Evolutionary conservation across 2,888 invertebrate genomes (phyloP), one percentile per base, ranked within the genome.

Genomic region (Hecatera dysodea): DNA sequence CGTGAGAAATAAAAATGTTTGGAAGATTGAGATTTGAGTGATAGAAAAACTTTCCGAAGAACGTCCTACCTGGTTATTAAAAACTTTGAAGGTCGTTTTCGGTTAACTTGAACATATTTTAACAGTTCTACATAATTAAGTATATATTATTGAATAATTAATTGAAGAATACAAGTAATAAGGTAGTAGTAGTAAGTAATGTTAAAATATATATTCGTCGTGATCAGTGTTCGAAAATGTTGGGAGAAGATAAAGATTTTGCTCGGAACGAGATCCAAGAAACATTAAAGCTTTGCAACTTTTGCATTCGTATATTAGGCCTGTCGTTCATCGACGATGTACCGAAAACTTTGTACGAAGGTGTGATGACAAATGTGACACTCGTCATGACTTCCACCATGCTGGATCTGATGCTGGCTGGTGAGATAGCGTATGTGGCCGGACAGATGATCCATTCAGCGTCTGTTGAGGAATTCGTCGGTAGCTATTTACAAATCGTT

Each of bases 401-500:
- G 4, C 75, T 92, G 22, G 83, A 90, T 63, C 67, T 88, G n/a
- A 88, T 91, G 86, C 70, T 92, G 61, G 74, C 82, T 4, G 90
- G 91, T 2, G 90, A 94, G 81, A 81, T 93, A 17, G 87, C 87
- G 2, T 91, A 89, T 66, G 89, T 92, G n/a, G 81, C 83, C 8
- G 83, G 84, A 0, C 86, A 92, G 67, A 80, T 91, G 67, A 60
- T 88, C 2, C 84, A 87, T 15, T 87, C 89, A 0, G 86, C 90
- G 0, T 90, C 91, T 1, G 86, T 94, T 8, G 93, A 90, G 52
- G 91, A 91, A 53, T 90, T 93, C 62, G 88, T 93, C 22, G 88
- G 90, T 3, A 89, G 92, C 55, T 87, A 88, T 67, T 84, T 94
- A 73, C 94, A 94, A 72, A 91, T 93, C 67, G 90, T 91, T 39